Conservation (phyloP, 2,113 vertebrate species). For the Phalacrocorax aristotelis region DNA sequence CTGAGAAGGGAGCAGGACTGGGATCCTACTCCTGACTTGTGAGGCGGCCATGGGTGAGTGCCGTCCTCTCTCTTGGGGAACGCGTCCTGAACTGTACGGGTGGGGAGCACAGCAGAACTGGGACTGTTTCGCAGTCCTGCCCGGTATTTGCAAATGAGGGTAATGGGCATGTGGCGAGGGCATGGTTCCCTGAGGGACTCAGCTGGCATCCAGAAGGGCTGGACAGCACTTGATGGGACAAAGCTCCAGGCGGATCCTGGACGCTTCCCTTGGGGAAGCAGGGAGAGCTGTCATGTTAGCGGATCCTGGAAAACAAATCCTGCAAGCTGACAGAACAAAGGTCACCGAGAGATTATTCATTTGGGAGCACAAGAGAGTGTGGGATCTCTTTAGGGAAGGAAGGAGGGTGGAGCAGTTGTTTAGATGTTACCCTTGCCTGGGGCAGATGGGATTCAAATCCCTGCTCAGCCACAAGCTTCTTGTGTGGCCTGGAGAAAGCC, state of each 20-base stretch:
- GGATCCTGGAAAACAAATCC: background rate
- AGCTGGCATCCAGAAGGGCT: background rate
- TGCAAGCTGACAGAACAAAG: background rate
- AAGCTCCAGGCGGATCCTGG: rapidly evolving
- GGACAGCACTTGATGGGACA: background rate
- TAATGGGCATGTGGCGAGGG: rapidly evolving
- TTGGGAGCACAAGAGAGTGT: rapidly evolving
- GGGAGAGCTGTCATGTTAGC: background rate
- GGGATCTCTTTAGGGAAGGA: background rate
- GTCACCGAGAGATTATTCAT: rapidly evolving
- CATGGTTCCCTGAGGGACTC: background rate
- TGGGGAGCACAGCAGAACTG: background rate
- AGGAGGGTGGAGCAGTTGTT: background rate
- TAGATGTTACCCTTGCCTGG: background rate
- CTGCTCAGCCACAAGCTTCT: background rate
- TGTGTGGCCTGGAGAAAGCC: background rate
- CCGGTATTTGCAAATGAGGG: background rate
- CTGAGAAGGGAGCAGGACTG: background rate
- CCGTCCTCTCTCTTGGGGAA: background rate
- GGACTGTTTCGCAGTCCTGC: background rate
- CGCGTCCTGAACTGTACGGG: too few relatives aligned
- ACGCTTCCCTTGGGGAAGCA: background rate
- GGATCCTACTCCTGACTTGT: background rate
- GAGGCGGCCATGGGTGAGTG: background rate
- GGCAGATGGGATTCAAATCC: background rate